Conservation (phyloP, 1,140 invertebrate genomes). For the Neodiprion fabricii region DNA sequence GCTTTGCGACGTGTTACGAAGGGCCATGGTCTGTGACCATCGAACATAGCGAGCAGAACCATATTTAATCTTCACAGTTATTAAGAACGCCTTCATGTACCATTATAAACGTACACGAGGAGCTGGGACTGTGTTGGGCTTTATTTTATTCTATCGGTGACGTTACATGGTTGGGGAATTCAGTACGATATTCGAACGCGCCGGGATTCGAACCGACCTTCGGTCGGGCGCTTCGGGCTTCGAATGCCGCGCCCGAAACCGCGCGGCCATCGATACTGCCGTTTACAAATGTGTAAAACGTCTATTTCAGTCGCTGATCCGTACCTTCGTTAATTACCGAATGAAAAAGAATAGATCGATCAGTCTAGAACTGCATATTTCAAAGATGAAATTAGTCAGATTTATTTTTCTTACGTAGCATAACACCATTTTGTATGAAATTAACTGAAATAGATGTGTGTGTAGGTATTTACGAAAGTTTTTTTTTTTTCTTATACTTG, state of each 20-base stretch:
- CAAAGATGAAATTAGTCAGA: too few species aligned
- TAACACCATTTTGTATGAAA: too few species aligned
- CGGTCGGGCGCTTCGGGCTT: neutral
- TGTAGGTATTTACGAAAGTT: too few species aligned
- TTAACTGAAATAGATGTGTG: too few species aligned
- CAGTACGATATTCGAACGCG: neutral
- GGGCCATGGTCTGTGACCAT: neutral
- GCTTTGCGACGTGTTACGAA: neutral
- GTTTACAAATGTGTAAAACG: neutral
- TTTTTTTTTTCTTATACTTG: too few species aligned
- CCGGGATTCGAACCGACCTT: neutral
- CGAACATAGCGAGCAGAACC: neutral
- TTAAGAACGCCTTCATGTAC: neutral
- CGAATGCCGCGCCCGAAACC: neutral
- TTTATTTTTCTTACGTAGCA: too few species aligned
- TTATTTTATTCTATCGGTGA: neutral
- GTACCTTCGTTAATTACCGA: too few species aligned
- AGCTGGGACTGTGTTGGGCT: neutral
- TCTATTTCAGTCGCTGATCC: too few species aligned
- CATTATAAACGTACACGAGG: neutral
- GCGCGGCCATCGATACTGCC: neutral
- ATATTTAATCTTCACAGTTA: neutral
- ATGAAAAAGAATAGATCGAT: too few species aligned
- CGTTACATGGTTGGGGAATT: neutral
- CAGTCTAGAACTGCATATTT: too few species aligned